Evolutionary conservation across 2,113 vertebrate species (phyloP), one percentile per base, ranked within the genome.

Genomic region (Salvelinus fontinalis): DNA sequence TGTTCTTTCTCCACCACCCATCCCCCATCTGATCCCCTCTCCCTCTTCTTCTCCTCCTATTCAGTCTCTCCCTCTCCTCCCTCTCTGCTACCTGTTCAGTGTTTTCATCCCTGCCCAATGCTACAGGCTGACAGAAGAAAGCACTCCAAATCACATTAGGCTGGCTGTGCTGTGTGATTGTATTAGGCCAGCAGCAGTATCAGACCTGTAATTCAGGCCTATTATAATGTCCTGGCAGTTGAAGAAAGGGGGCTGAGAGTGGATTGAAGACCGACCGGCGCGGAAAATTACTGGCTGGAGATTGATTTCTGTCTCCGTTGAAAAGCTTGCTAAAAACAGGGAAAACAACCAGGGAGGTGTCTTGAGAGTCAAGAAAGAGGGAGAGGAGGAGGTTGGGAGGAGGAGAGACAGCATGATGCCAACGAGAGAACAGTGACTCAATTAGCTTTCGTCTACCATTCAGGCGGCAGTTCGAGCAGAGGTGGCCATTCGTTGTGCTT

Each of bases 141-240:
- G 70, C 18, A 7, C 22, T 60, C 49, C 44, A 76, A 76, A 80
- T 73, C 65, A 48, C 48, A 60, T 73, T 68, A 64, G 48, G 14
- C 59, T 59, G 64, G 14, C 48, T 20, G 48, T 68, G 49, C 31
- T 54, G 64, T 54, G 48, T 68, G 49, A 67, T 68, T 68, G 65
- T 67, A 31, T 75, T 68, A 75, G 74, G 54, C 24, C 49, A 67
- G 65, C 27, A 67, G 62, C 64, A 31, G 39, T 24, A 51, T 6
- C 44, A 54, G 64, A 44, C 62, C 62, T 48, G 24, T 54, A 27
- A 54, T 48, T 27, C 14, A 67, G 34, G 13, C 18, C 62, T 48
- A 67, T 29, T 67, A 20, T 49, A 14, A 24, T 14, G 29, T 67
- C 39, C 62, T 66, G 31, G 44, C 73, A 67, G 62, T 7, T 67